phyloP scores from a whole-genome alignment of 2,113 vertebrate species.

The Rhegmatorhina hoffmannsi region DNA sequence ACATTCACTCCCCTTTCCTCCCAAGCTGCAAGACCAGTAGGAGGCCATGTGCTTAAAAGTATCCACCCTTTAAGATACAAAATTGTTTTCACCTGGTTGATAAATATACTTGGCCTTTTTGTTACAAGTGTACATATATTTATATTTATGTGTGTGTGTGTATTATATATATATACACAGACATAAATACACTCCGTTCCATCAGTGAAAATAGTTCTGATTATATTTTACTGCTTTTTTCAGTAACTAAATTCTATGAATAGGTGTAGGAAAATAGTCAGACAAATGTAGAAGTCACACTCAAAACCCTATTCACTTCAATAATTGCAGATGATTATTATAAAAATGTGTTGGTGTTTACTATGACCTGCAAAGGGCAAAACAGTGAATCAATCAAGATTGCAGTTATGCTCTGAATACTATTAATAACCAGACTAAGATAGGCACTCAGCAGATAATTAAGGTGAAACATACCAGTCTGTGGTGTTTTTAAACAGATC shows the following conservation, averaged over 20 bases:
- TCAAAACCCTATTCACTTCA: background rate
- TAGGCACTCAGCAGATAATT: conserved; percentile 24
- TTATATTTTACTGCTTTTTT: conserved; percentile 43
- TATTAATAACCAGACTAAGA: background rate
- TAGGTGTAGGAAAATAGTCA: conserved; percentile 21
- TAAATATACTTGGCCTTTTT: background rate
- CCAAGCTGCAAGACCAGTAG: background rate
- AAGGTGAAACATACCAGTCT: background rate
- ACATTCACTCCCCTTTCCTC: background rate
- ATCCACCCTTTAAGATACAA: background rate
- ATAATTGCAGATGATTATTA: conserved; percentile 47
- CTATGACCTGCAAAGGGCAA: background rate
- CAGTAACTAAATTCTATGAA: background rate
- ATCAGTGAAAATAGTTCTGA: background rate
- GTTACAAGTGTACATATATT: background rate
- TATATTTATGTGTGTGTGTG: too few species aligned
- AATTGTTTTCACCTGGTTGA: background rate
- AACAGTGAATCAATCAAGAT: conserved; percentile 6
- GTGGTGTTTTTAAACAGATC: background rate
- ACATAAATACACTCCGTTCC: background rate
- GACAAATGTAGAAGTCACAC: background rate
- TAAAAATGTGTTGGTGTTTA: conserved; percentile 32
- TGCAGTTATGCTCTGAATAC: conserved; percentile 23
- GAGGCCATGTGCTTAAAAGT: background rate
- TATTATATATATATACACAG: too few species aligned